phyloP scores from a whole-genome alignment of 2,113 vertebrate genomes.

The Leptobrachium ailaonicum region DNA sequence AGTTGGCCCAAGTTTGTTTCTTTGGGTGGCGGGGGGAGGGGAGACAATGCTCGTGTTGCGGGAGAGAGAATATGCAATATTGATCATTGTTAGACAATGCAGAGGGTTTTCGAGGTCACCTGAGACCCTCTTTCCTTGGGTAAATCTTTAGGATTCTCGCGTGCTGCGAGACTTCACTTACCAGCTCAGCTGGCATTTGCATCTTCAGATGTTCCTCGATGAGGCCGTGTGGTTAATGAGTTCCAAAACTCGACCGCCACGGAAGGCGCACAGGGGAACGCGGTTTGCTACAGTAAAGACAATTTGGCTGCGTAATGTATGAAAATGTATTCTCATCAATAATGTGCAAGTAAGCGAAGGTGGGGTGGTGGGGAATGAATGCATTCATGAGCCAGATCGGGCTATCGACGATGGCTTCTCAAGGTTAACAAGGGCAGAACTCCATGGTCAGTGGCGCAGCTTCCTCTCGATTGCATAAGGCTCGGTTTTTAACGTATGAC shows the following conservation, averaged over 20 bases:
- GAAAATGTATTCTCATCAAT: constrained; percentile 60
- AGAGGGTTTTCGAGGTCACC: too few species aligned
- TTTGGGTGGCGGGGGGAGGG: too few species aligned
- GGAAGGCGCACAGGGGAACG: not conserved
- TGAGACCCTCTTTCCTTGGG: too few species aligned
- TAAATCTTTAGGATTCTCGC: too few species aligned
- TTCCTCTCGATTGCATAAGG: constrained; percentile 12
- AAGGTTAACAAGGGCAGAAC: constrained; percentile 50
- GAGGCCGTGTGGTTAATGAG: not conserved
- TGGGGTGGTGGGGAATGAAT: constrained; percentile 47
- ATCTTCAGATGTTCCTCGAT: not conserved
- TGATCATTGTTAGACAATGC: too few species aligned
- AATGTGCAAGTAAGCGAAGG: constrained; percentile 12
- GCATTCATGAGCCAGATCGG: constrained; percentile 46
- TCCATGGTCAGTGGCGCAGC: constrained; percentile 48
- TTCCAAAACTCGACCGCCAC: not conserved
- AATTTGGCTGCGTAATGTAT: constrained; percentile 53
- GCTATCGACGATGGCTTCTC: constrained; percentile 44
- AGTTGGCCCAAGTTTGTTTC: too few species aligned
- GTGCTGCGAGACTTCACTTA: too few species aligned
- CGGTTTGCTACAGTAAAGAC: constrained; percentile 48
- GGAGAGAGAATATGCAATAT: too few species aligned
- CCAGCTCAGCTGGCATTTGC: not conserved
- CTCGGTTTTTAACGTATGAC: not conserved
- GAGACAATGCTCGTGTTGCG: too few species aligned